Evolutionary conservation across 1,140 invertebrate genomes (phyloP), one percentile per base, ranked within the genome.

Genomic region (Lineus longissimus): DNA sequence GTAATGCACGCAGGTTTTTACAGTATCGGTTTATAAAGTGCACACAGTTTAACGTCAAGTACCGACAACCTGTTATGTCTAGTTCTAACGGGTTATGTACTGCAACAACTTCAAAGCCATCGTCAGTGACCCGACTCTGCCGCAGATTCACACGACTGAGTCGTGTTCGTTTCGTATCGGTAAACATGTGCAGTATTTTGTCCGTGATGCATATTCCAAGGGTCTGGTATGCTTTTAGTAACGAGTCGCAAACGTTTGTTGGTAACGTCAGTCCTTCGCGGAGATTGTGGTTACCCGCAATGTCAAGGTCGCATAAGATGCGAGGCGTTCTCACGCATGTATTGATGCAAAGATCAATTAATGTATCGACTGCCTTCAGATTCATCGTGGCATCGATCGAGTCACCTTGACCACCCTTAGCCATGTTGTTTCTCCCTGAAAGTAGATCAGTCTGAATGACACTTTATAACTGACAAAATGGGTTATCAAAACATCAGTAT

Each of bases 71-170:
- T 41, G 86, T 84, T 61, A 94, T 82, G 64, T 91, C 88, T 47
- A 95, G 77, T 63, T 90, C 87, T 11, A 85, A 80, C 29, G 92
- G 82, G 61, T 88, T 85, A 76, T 94, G 92, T 19, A 81, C 83
- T 71, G 89, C 81, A 27, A 95, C 75, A 19, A 86, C 85, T 59
- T 84, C 77, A 4, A 94, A 79, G n/a, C 88, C 87, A 47, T 84
- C 79, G 73, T 91, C 88, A 13, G 86, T 87, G 17, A 94, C 84
- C 11, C 84, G 83, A n/a, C 88, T 87, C 70, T 90, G 86, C 55
- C 86, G 81, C 62, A 95, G 81, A 70, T 86, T 86, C 2, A 94
- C 86, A 47, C 85, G 81, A 70, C 87, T 87, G 2, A 94, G 80
- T 61, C 88, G 86, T 0, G 91, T 91, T 13, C 83, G 81, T 0